Base-by-base conservation (phyloP, 2,888 invertebrate species). In the Pachydiplax longipennis region DNA sequence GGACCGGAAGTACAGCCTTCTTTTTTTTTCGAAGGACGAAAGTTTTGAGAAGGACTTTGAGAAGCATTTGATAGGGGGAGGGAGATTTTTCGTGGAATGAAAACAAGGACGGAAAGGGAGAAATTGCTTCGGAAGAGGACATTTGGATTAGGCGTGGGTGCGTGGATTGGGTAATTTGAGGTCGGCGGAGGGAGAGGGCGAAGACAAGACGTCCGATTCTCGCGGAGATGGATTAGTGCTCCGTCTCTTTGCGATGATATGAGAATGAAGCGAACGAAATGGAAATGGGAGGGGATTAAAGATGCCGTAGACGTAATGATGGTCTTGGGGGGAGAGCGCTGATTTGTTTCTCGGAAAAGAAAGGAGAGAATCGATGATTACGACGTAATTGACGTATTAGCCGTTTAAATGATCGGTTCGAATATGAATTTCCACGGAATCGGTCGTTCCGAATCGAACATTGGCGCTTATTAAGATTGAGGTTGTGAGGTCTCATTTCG, bases 131-230 rank as follows among this genome's bases (percentile, higher is more conserved):
- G n/a, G 25, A 65, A 25, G 65, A 73, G 73, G 73, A 73, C 31
- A 73, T 73, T 73, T 73, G 73, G 73, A 73, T 73, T 73, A 73
- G 73, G 73, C 73, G 73, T 73, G 73, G 73, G 73, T 73, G 73
- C 73, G 73, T 73, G 73, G 73, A 31, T 31, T 73, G 31, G 25
- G 25, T 73, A 73, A 73, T 73, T 73, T 73, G 73, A 73, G 73
- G 73, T 31, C 73, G 73, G 73, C 3, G 25, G 31, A 31, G n/a
- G 25, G 61, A 61, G 61, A 61, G 61, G 15, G 61, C 0, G 31
- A 31, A 73, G 73, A 73, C 53, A 73, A 73, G 73, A 73, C 73
- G 25, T 73, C 73, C 31, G 73, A 73, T 73, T 73, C 73, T 73
- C 73, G 25, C 12, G 2, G 31, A 73, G 73, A 65, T 65, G 65